A percentile compares a stretch with the other conserved stretches of the same genome.
Evolutionary conservation across 2,888 invertebrate genomes (phyloP).

Genomic region (Strigamia transsilvanica): DNA sequence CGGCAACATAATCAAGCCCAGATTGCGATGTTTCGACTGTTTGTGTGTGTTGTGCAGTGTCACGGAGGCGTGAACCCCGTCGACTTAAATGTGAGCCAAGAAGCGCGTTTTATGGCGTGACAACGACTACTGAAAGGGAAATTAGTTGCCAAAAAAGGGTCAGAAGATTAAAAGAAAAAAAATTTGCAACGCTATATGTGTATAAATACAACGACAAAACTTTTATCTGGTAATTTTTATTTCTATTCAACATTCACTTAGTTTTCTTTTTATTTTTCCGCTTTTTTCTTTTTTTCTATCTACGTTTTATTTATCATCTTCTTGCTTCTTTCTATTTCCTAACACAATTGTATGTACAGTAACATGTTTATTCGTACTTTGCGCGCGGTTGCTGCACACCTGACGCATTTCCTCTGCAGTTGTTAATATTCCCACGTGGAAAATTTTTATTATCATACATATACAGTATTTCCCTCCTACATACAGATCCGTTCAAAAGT

Average conservation of each 20-base stretch:
- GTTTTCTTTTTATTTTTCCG: neutral
- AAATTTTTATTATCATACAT: slow-evolving; percentile 28
- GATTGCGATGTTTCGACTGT: neutral
- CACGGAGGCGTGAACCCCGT: slow-evolving; percentile 26
- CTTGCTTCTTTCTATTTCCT: neutral
- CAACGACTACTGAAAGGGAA: slow-evolving; percentile 38
- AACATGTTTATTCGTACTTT: slow-evolving; percentile 23
- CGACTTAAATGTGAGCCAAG: slow-evolving; percentile 39
- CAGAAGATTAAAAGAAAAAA: neutral
- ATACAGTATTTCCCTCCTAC: too few relatives aligned
- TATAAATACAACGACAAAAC: neutral
- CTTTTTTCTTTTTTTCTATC: neutral
- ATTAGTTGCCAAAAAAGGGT: slow-evolving; percentile 16
- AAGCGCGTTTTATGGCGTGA: slow-evolving; percentile 23
- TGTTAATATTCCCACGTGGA: slow-evolving; percentile 39
- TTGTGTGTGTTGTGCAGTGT: slow-evolving; percentile 23
- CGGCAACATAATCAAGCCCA: slow-evolving; percentile 19
- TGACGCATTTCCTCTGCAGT: slow-evolving; percentile 34
- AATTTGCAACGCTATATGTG: neutral
- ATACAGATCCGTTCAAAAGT: neutral
- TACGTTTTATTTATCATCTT: neutral
- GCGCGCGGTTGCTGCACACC: slow-evolving; percentile 10
- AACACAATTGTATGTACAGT: neutral
- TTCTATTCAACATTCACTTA: neutral
- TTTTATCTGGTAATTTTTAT: neutral